Conservation (phyloP, 2,888 invertebrate species). For the Lepeophtheirus nordmannii region DNA sequence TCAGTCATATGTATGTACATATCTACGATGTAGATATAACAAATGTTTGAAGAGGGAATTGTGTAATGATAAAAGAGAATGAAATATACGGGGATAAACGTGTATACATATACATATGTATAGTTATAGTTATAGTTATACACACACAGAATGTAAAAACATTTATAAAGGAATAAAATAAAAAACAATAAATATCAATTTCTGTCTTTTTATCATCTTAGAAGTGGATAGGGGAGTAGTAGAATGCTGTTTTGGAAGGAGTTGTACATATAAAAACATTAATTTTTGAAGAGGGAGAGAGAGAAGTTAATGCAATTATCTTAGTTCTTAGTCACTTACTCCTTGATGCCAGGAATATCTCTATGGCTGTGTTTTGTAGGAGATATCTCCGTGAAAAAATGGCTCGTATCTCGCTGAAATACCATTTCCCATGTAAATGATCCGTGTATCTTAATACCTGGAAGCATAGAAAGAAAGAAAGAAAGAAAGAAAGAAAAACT, state of each 20-base stretch:
- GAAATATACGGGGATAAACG: slow-evolving; percentile 11
- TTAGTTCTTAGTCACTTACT: slow-evolving; percentile 52
- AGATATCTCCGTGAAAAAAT: slow-evolving; percentile 93
- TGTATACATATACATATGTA: slow-evolving; percentile 26
- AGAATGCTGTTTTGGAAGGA: neutral
- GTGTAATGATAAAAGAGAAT: too few species aligned
- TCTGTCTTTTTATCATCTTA: neutral
- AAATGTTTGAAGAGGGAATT: neutral
- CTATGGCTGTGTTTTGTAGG: slow-evolving; percentile 89
- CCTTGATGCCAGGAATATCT: slow-evolving; percentile 95
- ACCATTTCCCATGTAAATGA: slow-evolving; percentile 97
- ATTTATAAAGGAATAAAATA: slow-evolving; percentile 18
- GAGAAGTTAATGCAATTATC: slow-evolving; percentile 1
- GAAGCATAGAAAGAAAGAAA: slow-evolving; percentile 38
- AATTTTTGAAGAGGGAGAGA: neutral
- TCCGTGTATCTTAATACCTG: slow-evolving; percentile 95
- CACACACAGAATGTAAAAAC: too few species aligned
- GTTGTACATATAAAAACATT: too few species aligned
- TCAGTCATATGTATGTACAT: neutral
- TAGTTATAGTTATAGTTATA: too few species aligned
- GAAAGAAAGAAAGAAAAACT: too few species aligned
- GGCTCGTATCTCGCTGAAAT: slow-evolving; percentile 95
- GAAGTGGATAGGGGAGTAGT: neutral
- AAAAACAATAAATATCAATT: slow-evolving; percentile 25
- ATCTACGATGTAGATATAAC: neutral